Conservation (phyloP, 2,113 vertebrate genomes). For the Odocoileus hemionus region DNA sequence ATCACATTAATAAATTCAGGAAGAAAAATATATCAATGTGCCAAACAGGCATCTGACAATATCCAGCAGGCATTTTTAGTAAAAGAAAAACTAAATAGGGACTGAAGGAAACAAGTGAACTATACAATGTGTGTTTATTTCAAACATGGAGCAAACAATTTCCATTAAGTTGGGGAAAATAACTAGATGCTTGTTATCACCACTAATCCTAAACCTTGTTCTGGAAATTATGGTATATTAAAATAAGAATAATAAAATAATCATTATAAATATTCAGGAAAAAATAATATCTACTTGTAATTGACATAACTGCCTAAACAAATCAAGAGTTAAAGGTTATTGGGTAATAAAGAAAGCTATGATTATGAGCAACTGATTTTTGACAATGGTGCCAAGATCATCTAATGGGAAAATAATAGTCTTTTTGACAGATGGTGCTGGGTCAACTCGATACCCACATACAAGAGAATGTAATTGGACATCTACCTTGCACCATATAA, state of each 20-base stretch:
- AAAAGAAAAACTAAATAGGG: neutral
- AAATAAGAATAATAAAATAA: neutral
- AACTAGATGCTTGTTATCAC: neutral
- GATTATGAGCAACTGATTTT: neutral
- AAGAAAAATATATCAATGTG: neutral
- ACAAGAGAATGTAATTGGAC: neutral
- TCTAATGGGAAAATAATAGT: neutral
- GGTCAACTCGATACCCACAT: neutral
- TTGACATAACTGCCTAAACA: neutral
- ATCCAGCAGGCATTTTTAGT: neutral
- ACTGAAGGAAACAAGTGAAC: neutral
- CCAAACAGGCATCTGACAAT: neutral
- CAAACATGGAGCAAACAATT: neutral
- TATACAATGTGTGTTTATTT: neutral
- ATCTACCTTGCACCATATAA: neutral
- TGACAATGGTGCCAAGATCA: neutral
- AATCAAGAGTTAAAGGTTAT: neutral
- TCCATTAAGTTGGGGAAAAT: neutral
- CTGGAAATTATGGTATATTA: neutral
- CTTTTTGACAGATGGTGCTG: neutral
- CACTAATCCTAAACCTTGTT: neutral
- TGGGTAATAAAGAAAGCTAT: neutral
- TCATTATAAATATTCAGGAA: neutral
- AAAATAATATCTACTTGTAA: neutral
- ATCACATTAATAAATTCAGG: neutral